Base-by-base conservation (phyloP, 2,888 invertebrate species). In the Omphaloscelis lunosa region DNA sequence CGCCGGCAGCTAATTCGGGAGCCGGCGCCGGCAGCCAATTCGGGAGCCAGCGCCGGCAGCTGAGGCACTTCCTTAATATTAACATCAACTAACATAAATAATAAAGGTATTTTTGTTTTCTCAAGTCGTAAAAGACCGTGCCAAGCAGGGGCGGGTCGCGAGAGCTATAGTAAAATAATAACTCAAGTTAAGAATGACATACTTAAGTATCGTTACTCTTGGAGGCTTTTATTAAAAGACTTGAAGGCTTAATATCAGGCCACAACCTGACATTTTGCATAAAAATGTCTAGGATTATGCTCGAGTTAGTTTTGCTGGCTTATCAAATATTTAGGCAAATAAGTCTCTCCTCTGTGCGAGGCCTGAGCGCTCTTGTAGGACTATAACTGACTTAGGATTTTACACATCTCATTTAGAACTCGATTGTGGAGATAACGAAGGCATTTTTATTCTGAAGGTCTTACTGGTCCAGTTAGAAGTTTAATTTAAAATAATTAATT, bases 371-470 rank as follows among this genome's bases (percentile, higher is more conserved):
- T 15, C 6, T 51, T 53, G 5, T 65, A 27, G 17, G 11, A n/a
- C n/a, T 48, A 61, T 66, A 80, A 79, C 53, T 29, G 48, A 12
- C 39, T 17, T 23, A 58, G 69, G 70, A 70, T 75, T 66, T 66
- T 23, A 79, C 45, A 27, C 59, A 56, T 70, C 56, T 41, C 65
- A 62, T 67, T 80, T 61, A 66, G 39, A 61, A 67, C 8, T 66
- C 48, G 9, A 51, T 61, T 67, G 6, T 58, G 7, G 17, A 17
- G 17, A 27, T 61, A 70, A 75, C 80, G 69, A 70, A 61, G 61
- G n/a, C 34, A 72, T 81, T 62, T 79, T 79, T 79, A 75, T 75
- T 79, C 75, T 53, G 11, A 51, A 39, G 39, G 66, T 48, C 34
- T 79, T 23, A 9, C 51, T 41, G 53, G 39, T 29, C 2, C 0